Percentiles rank a stretch among this genome's conserved stretches.
phyloP scores from a whole-genome alignment of 2,113 vertebrate genomes.

The Sinocyclocheilus anophthalmus region DNA sequence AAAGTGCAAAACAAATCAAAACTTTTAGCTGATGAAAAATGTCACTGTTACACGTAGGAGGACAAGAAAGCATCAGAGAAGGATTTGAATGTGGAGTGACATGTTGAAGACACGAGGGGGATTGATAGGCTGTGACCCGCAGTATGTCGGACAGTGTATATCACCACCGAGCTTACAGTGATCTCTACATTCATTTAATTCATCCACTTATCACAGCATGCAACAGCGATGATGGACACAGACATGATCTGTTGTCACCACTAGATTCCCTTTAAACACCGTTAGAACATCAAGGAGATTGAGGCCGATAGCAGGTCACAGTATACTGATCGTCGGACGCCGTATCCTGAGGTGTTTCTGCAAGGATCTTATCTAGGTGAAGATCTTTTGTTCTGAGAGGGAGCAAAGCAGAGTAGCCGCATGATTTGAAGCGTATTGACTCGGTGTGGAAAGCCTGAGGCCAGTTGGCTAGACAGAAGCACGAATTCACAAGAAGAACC shows the following conservation, averaged over 20 bases:
- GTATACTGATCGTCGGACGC: not conserved
- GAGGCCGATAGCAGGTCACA: slow-evolving; percentile 8
- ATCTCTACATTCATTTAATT: slow-evolving; percentile 30
- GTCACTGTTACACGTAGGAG: not conserved
- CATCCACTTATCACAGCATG: not conserved
- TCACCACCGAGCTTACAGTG: not conserved
- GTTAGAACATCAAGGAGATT: slow-evolving; percentile 17
- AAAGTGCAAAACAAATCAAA: not conserved
- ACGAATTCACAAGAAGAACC: not conserved
- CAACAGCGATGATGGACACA: not conserved
- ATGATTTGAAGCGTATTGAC: slow-evolving; percentile 8
- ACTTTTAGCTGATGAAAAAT: not conserved
- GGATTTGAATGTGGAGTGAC: not conserved
- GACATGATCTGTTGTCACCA: slow-evolving; percentile 6
- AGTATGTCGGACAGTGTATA: not conserved
- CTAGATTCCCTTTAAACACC: slow-evolving; percentile 3
- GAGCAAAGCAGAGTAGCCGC: not conserved
- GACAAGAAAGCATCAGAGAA: not conserved
- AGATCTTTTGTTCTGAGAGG: slow-evolving; percentile 27
- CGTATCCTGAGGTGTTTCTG: not conserved
- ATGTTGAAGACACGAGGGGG: not conserved
- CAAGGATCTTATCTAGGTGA: slow-evolving; percentile 20
- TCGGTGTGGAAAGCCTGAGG: slow-evolving; percentile 11
- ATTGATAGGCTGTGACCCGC: slow-evolving; percentile 9
- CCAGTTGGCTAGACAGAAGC: slow-evolving; percentile 8